Evolutionary conservation across 64 coral and sea anemone genomes (phyloP), one percentile per base, ranked within the genome.

Genomic region (Montipora sp.): DNA sequence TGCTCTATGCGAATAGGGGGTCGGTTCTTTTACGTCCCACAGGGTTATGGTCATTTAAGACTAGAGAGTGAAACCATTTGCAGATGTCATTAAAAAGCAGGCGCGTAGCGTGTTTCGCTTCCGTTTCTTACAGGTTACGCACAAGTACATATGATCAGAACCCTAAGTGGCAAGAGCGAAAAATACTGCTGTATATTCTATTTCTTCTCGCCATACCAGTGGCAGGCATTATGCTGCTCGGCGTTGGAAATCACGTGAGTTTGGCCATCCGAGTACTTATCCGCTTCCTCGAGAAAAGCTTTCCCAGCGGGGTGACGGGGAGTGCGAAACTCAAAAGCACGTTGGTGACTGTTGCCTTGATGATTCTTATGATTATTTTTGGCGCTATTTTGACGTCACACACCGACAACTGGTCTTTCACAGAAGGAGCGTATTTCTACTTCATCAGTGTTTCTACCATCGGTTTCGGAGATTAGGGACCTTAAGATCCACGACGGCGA

Each of bases 381-480:
- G 96, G 96, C 18, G 96, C 94, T 10, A 57, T 98, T 45, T 16
- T 98, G 80, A 98, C 96, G 61, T 94, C 92, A 80, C 92, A 97
- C 74, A 97, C 95, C 3, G 93, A 95, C 48, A 87, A 87, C 27
- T 98, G 96, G 96, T 83, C 96, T 3, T 93, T 98, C 50, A 81
- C 95, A 15, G 96, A 98, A 84, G 96, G 96, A 11, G 87, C 85
- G 36, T 96, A 98, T 65, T 98, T 98, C 77, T 95, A 77, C 2
- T 95, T 98, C 50, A 95, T 98, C 18, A 98, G 94, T 44, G 84
- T 98, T 43, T 95, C 96, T 3, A 98, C 96, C 16, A 98, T 98
- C 48, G 96, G 96, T 2, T 98, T 98, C 70, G 96, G 96, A n/a
- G 96, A 98, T 80, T n/a, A n/a, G n/a, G n/a, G n/a, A n/a, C n/a